Evolutionary conservation across 2,113 vertebrate species (phyloP), one percentile per base, ranked within the genome.

Genomic region (Penelope pileata): DNA sequence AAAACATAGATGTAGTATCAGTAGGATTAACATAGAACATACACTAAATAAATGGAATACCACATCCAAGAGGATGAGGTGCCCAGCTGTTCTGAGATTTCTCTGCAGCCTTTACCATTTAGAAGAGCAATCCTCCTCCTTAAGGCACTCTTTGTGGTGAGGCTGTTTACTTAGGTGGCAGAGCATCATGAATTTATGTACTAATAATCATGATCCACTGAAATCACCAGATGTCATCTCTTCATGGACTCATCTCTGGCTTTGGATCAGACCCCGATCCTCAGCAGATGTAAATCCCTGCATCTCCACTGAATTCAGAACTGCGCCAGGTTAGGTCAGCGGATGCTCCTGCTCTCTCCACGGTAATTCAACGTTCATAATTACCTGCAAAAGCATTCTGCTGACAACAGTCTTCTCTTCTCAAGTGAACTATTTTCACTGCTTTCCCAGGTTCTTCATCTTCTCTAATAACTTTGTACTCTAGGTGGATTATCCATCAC

Each of bases 401-500:
- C 92, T 91, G 88, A 86, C 83, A 95, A 22, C 30, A 75, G 66
- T 24, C 66, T 74, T 63, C 60, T 51, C 64, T 60, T 78, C 81
- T 70, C 66, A 66, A 53, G 79, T 56, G 53, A 84, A 16, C 81
- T 38, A 30, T 72, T 80, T 58, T 36, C 70, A 74, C 45, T 30
- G 36, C 2, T 1, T 54, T 69, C 67, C 70, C 78, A 80, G 45
- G 60, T 68, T 89, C 81, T 85, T 15, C 36, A 84, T 82, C 89
- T 85, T 54, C 89, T 53, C 81, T 73, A 79, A 82, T 36, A 84
- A 75, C 2, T 1, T 34, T 2, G 19, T 66, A 60, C 42, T 80
- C 53, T 32, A 62, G 74, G 67, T 91, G 63, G 53, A 73, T 87
- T 82, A 96, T 95, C 84, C 70, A 91, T 90, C 93, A 92, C 87